These are phyloP conservation scores for Oryzias melastigma DNA, from an alignment of 2,113 vertebrate species.

Conservation along the genomic window DNA sequence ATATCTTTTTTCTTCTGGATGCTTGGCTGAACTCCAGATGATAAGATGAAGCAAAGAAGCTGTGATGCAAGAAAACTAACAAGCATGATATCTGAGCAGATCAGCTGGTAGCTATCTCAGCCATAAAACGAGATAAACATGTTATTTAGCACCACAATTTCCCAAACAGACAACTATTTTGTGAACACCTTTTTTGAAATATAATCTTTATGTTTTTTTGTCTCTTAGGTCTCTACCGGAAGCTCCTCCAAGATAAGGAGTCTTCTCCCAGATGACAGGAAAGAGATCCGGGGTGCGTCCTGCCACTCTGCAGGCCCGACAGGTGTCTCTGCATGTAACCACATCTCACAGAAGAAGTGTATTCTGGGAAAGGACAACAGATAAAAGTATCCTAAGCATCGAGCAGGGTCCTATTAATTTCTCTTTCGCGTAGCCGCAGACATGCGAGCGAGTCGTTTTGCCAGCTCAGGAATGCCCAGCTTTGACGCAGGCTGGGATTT, in stretches of 20 bases:
- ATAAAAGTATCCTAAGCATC: constrained; percentile 58
- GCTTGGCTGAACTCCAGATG: constrained; percentile 63
- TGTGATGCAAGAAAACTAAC: constrained; percentile 15
- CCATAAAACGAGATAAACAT: constrained; percentile 20
- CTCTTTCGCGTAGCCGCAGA: constrained; percentile 49
- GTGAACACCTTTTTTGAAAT: neutral
- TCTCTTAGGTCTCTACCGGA: constrained; percentile 68
- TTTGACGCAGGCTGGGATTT: constrained; percentile 70
- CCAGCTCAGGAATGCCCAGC: constrained; percentile 61
- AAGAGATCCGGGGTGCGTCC: constrained; percentile 38
- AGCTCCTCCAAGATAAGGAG: constrained; percentile 60
- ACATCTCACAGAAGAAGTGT: constrained; percentile 48
- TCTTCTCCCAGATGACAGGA: constrained; percentile 70
- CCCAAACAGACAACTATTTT: constrained; percentile 12
- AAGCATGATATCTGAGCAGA: constrained; percentile 20
- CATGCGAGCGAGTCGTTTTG: constrained; percentile 55
- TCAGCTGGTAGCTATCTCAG: constrained; percentile 24
- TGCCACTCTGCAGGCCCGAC: constrained; percentile 56
- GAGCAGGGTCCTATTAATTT: constrained; percentile 59
- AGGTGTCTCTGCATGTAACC: constrained; percentile 75
- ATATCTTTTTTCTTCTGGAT: constrained; percentile 69
- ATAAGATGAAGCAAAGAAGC: constrained; percentile 40
- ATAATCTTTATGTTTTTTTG: constrained; percentile 10
- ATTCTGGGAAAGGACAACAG: constrained; percentile 61
- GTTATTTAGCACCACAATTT: constrained; percentile 4